Percentiles rank a stretch among this genome's conserved stretches.
Evolutionary conservation across 2,888 invertebrate genomes (phyloP).

Genomic region (Acleris emargana): DNA sequence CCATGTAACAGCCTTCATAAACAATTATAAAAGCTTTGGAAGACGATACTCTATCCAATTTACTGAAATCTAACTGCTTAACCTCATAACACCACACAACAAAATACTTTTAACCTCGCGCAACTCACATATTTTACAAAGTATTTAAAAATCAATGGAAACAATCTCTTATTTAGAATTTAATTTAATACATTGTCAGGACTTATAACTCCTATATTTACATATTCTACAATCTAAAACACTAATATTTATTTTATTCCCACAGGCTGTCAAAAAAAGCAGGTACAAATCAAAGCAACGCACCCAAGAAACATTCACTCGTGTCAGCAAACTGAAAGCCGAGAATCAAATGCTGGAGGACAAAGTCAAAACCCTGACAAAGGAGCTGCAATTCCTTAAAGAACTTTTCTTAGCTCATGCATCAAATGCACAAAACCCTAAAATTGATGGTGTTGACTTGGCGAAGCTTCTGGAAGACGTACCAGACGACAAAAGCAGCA

Average conservation of each 20-base stretch:
- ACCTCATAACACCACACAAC: no score
- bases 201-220: no score
- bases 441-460: slow-evolving; percentile 83
- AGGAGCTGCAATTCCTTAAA: slow-evolving; percentile 91
- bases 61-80: no score
- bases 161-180: no score
- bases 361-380: slow-evolving; percentile 91
- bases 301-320: slow-evolving; percentile 89
- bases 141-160: no score
- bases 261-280: slow-evolving; percentile 91
- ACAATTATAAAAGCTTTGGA: no score
- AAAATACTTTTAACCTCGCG: no score
- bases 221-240: no score
- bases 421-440: slow-evolving; percentile 82
- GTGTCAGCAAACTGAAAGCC: slow-evolving; percentile 89
- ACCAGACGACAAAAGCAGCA: slow-evolving; percentile 64
- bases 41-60: no score
- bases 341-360: slow-evolving; percentile 92
- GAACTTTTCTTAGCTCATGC: slow-evolving; percentile 92
- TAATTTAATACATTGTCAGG: no score
- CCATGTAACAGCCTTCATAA: no score
- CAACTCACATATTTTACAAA: no score
- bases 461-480: slow-evolving; percentile 83
- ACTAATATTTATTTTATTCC: slow-evolving; percentile 33
- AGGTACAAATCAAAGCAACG: slow-evolving; percentile 90